These are phyloP conservation scores for Pollachius pollachius DNA, from an alignment of 2,113 vertebrate genomes.

Conservation along the genomic window DNA sequence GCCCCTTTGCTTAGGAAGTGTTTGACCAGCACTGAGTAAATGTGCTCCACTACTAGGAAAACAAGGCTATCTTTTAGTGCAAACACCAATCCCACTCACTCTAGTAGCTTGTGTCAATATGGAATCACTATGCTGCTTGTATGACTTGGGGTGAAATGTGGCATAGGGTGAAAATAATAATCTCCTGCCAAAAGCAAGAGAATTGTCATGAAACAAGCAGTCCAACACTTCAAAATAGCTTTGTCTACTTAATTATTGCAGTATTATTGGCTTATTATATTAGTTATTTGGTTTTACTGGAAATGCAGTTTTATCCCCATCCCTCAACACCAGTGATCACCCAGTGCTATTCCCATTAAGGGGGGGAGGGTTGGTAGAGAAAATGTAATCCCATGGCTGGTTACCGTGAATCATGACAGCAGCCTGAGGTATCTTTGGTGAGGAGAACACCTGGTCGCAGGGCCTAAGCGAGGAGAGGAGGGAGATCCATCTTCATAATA, in stretches of 20 bases:
- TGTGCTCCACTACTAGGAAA: slow-evolving; percentile 61
- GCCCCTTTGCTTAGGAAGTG: slow-evolving; percentile 52
- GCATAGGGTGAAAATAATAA: neutral
- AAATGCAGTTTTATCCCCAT: too few species aligned
- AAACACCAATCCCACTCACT: slow-evolving; percentile 64
- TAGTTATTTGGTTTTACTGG: too few species aligned
- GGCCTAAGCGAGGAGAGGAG: too few species aligned
- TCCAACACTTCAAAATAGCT: neutral
- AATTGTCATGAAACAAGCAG: neutral
- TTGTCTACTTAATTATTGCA: neutral
- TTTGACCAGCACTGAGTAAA: slow-evolving; percentile 69
- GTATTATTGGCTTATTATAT: too few species aligned
- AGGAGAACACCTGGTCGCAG: too few species aligned
- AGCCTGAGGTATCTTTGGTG: too few species aligned
- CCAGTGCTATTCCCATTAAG: neutral
- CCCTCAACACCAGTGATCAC: too few species aligned
- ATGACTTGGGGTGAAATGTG: neutral
- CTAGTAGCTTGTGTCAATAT: slow-evolving; percentile 58
- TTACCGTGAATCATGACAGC: too few species aligned
- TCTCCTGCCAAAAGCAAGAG: neutral
- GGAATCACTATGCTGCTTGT: slow-evolving; percentile 22
- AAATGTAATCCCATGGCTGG: slow-evolving; percentile 4
- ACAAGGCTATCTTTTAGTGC: slow-evolving; percentile 63
- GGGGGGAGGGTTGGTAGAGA: slow-evolving; percentile 16
- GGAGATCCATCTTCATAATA: too few species aligned